Evolutionary conservation across 1,140 invertebrate genomes (phyloP).

Genomic region (Pogonomyrmex californicus): DNA sequence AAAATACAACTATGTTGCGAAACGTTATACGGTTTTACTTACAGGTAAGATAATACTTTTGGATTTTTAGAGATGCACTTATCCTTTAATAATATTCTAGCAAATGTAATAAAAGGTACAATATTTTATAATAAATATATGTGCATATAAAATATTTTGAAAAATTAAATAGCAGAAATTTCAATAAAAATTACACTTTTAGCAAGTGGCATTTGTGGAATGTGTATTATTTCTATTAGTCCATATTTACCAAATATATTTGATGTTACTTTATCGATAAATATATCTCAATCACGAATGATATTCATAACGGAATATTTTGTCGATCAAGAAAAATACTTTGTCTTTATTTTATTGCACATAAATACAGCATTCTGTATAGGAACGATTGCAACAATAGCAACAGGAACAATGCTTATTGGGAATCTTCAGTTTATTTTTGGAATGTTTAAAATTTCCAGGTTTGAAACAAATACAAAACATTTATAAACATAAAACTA

Average conservation of each 20-base stretch:
- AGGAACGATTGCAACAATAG: not conserved
- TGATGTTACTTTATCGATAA: not conserved
- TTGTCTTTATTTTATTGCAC: not conserved
- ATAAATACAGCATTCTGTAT: not conserved
- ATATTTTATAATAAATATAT: not conserved
- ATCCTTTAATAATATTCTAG: too few species aligned
- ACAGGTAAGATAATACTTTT: constrained; percentile 7
- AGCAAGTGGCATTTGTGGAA: not conserved
- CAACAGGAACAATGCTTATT: constrained; percentile 15
- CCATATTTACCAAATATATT: not conserved
- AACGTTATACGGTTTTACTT: not conserved
- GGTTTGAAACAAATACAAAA: constrained; percentile 16
- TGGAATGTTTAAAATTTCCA: constrained; percentile 26
- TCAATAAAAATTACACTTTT: not conserved
- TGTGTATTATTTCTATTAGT: not conserved
- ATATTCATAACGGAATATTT: constrained; percentile 22
- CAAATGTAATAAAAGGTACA: not conserved
- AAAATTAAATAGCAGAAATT: constrained; percentile 4
- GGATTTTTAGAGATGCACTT: too few species aligned
- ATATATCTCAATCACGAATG: not conserved
- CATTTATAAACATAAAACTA: not conserved
- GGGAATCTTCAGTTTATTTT: constrained; percentile 1
- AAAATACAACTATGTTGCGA: not conserved
- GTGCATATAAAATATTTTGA: not conserved
- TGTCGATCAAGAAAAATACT: constrained; percentile 18